Evolutionary conservation across 2,888 invertebrate species (phyloP).

Genomic region (Drosophila mulleri): DNA sequence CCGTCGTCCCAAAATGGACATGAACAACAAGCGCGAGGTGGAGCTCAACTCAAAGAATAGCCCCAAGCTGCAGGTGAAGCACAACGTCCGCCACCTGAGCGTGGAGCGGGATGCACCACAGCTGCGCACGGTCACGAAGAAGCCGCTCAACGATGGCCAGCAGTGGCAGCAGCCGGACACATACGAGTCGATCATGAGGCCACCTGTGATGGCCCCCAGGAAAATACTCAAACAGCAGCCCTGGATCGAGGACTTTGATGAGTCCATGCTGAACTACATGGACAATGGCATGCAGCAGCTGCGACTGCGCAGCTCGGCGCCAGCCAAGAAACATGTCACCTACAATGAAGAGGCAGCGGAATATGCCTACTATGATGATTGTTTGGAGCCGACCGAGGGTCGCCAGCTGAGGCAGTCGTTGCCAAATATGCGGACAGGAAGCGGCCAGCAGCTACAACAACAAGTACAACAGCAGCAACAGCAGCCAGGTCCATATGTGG

Average conservation of each 20-base stretch:
- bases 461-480: conserved; percentile 30
- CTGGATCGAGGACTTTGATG: conserved; percentile 34
- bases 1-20: conserved; percentile 78
- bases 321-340: conserved; percentile 72
- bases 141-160: conserved; percentile 61
- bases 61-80: conserved; percentile 82
- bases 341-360: conserved; percentile 71
- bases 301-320: conserved; percentile 58
- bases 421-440: conserved; percentile 78
- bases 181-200: conserved; percentile 6
- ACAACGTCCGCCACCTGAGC: conserved; percentile 74
- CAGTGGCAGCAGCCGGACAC: conserved; percentile 29
- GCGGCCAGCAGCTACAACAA: conserved; percentile 56
- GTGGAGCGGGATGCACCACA: conserved; percentile 46
- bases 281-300: conserved; percentile 64
- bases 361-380: conserved; percentile 67
- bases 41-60: conserved; percentile 83
- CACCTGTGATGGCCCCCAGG: conserved; percentile 48
- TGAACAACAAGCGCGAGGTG: conserved; percentile 82
- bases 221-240: conserved; percentile 62
- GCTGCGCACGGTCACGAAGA: conserved; percentile 44
- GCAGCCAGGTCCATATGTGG: conserved; percentile 63
- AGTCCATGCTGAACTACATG: conserved; percentile 51
- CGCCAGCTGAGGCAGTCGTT: conserved; percentile 38
- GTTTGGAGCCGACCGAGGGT: conserved; percentile 34